Percentiles rank a stretch among this genome's conserved stretches.
Conservation (phyloP, 2,888 invertebrate species). For the Phaonia tiefii region DNA sequence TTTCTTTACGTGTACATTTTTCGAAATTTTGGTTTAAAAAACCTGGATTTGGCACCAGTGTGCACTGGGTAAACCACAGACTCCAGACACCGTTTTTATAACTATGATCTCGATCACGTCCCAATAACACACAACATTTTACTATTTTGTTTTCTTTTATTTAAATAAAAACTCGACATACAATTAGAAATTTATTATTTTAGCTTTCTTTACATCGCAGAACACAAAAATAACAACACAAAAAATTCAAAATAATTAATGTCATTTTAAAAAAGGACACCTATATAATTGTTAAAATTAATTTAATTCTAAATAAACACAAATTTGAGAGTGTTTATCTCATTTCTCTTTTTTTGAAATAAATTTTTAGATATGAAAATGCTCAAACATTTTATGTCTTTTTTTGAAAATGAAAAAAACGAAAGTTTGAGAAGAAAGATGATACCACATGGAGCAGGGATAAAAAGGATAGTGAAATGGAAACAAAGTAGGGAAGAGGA, state of each 20-base stretch:
- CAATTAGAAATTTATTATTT: conserved; percentile 58
- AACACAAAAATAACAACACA: conserved; percentile 65
- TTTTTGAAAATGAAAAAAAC: neutral
- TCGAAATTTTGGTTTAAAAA: too few species aligned
- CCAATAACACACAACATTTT: conserved; percentile 58
- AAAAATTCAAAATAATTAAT: conserved; percentile 58
- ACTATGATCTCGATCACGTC: too few species aligned
- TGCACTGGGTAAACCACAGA: too few species aligned
- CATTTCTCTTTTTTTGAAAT: conserved; percentile 38
- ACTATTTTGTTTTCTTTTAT: conserved; percentile 60
- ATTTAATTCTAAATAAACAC: conserved; percentile 54
- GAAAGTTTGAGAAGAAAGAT: conserved; percentile 2
- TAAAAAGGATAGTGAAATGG: conserved; percentile 4
- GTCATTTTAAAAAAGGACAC: conserved; percentile 60
- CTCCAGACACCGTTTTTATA: too few species aligned
- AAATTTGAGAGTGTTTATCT: conserved; percentile 34
- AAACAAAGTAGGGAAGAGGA: neutral
- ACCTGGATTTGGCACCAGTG: too few species aligned
- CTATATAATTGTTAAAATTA: conserved; percentile 47
- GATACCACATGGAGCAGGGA: neutral
- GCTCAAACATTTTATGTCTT: conserved; percentile 28
- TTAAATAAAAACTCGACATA: conserved; percentile 60
- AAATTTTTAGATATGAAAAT: conserved; percentile 35
- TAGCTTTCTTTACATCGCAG: conserved; percentile 53
- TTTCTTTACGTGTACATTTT: too few species aligned